phyloP scores from a whole-genome alignment of 2,888 invertebrate genomes.

The Sesia bembeciformis region DNA sequence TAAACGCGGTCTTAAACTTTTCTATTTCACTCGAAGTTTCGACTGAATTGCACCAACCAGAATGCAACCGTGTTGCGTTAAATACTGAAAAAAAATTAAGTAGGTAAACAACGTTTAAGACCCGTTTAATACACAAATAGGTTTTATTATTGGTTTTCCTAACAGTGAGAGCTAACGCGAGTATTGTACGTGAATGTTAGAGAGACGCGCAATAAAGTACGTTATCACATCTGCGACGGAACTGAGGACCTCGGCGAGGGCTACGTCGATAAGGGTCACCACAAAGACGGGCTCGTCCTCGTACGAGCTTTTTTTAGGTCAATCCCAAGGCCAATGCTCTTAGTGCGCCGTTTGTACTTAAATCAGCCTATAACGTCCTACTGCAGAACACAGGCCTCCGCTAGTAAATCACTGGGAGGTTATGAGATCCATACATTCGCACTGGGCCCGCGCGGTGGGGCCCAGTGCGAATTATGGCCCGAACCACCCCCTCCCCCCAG shows the following conservation, averaged over 20 bases:
- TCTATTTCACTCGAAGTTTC: too few species aligned
- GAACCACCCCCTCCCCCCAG: too few species aligned
- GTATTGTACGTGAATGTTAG: slow-evolving; percentile 20
- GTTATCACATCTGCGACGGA: slow-evolving; percentile 26
- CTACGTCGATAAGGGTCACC: slow-evolving; percentile 26
- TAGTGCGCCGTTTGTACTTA: background rate
- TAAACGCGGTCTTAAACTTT: too few species aligned
- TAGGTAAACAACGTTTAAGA: too few species aligned
- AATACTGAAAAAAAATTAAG: too few species aligned
- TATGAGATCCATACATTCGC: background rate
- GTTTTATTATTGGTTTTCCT: background rate
- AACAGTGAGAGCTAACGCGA: slow-evolving; percentile 7
- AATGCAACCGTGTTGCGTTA: too few species aligned
- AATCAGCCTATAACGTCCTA: background rate
- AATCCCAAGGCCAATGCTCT: background rate
- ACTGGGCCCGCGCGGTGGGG: too few species aligned
- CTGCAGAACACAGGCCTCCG: too few species aligned
- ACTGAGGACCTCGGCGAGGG: slow-evolving; percentile 22
- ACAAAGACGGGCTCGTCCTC: slow-evolving; percentile 33
- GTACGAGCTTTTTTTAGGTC: background rate
- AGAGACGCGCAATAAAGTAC: slow-evolving; percentile 29
- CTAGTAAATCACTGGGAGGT: background rate
- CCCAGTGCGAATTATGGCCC: too few species aligned
- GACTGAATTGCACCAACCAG: too few species aligned
- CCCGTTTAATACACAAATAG: background rate